Conservation (phyloP, 2,113 vertebrate species). For the Rhea pennata region DNA sequence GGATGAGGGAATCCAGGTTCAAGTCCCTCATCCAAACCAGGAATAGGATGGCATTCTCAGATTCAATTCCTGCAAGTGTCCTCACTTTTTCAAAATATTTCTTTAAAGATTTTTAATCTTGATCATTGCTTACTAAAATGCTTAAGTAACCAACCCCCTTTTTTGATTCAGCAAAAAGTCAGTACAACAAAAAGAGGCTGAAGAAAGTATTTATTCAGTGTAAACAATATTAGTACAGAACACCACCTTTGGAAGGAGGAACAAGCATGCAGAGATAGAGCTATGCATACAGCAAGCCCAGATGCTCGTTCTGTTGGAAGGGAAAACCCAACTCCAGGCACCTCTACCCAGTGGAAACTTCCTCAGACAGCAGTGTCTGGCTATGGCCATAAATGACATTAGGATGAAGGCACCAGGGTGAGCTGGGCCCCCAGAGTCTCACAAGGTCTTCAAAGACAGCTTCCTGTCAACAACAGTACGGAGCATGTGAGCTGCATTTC, state of each 20-base stretch:
- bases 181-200: slow-evolving; percentile 61
- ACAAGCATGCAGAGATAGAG: slow-evolving; percentile 7
- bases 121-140: neutral
- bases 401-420: neutral
- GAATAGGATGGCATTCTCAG: neutral
- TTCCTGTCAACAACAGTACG: accelerated
- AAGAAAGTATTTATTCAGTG: slow-evolving; percentile 60
- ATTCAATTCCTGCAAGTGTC: neutral
- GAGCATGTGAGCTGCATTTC: neutral
- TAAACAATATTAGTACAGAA: slow-evolving; percentile 37
- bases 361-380: neutral
- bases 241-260: slow-evolving; percentile 2
- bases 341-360: neutral
- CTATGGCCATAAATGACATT: neutral
- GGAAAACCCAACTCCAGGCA: neutral
- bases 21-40: neutral
- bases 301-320: neutral
- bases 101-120: neutral
- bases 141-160: neutral
- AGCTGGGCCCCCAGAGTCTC: neutral
- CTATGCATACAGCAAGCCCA: neutral
- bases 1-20: neutral
- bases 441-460: neutral
- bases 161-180: slow-evolving; percentile 38
- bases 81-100: slow-evolving; percentile 38